A percentile compares a stretch with the other conserved stretches of the same genome.
phyloP scores from a whole-genome alignment of 2,888 invertebrate species.

The Cephus pygmeus region DNA sequence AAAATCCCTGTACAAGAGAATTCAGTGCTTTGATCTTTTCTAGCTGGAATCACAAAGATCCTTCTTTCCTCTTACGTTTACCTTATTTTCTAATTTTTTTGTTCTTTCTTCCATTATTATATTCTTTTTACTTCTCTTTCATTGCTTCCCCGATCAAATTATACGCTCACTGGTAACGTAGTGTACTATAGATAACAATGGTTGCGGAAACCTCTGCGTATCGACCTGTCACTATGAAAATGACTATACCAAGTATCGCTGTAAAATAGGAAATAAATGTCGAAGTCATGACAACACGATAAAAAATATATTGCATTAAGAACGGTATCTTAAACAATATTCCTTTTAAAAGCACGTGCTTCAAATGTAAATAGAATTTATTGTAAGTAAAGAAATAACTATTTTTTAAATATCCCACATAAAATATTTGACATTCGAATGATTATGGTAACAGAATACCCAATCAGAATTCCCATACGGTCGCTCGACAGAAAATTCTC shows the following conservation, averaged over 20 bases:
- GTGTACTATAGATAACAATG: neutral
- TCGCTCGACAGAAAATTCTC: neutral
- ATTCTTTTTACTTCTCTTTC: neutral
- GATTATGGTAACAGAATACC: neutral
- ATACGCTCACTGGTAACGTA: neutral
- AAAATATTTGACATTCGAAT: neutral
- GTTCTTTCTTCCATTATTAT: neutral
- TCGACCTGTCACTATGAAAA: slow-evolving; percentile 32
- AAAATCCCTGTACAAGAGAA: neutral
- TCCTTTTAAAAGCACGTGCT: neutral
- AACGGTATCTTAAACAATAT: neutral
- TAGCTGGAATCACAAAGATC: neutral
- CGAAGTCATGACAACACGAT: neutral
- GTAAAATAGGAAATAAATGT: neutral
- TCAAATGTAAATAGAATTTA: neutral
- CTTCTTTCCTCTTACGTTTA: neutral
- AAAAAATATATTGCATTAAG: neutral
- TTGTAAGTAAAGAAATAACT: neutral
- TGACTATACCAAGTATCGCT: slow-evolving; percentile 18
- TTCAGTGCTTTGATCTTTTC: neutral
- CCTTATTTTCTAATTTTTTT: neutral
- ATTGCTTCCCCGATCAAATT: neutral
- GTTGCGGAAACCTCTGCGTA: slow-evolving; percentile 27
- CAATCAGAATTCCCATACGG: neutral
- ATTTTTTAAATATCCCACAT: neutral